Conservation (phyloP, 2,797 vertebrate species). For the Typhlichthys subterraneus region DNA sequence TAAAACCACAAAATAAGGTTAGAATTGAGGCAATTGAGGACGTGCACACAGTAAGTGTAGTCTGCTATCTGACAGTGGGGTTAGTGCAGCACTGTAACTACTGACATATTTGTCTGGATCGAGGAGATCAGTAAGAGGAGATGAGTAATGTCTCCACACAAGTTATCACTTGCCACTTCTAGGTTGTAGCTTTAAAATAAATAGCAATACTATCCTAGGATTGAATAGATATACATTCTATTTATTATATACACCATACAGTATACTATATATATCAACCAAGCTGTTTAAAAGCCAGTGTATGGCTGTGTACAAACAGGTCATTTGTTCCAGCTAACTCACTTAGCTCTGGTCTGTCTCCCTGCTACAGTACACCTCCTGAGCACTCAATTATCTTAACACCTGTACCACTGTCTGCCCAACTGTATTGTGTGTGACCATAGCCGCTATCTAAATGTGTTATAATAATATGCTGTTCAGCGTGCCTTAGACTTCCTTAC, state of each 20-base stretch:
- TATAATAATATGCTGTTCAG: conserved; percentile 56
- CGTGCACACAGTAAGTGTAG: conserved; percentile 34
- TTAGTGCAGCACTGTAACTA: conserved; percentile 45
- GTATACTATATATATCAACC: too few species aligned
- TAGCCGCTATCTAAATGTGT: conserved; percentile 35
- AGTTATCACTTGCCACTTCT: too few species aligned
- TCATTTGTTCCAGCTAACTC: too few species aligned
- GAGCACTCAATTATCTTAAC: neutral
- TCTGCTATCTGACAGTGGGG: conserved; percentile 41
- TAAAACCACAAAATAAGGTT: neutral
- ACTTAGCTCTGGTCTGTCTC: too few species aligned
- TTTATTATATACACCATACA: too few species aligned
- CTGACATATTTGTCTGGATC: conserved; percentile 61
- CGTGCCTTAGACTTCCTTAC: conserved; percentile 50
- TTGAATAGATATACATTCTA: too few species aligned
- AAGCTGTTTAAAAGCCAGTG: too few species aligned
- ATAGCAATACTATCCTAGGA: too few species aligned
- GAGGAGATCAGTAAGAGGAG: neutral
- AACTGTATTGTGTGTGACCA: conserved; percentile 1
- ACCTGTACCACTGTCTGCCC: neutral
- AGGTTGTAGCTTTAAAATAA: too few species aligned
- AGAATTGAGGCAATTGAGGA: neutral
- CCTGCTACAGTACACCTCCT: neutral
- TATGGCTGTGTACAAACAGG: too few species aligned
- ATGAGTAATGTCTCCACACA: too few species aligned